phyloP scores from a whole-genome alignment of 2,797 vertebrate species.

The Enteromius fasciolatus region DNA sequence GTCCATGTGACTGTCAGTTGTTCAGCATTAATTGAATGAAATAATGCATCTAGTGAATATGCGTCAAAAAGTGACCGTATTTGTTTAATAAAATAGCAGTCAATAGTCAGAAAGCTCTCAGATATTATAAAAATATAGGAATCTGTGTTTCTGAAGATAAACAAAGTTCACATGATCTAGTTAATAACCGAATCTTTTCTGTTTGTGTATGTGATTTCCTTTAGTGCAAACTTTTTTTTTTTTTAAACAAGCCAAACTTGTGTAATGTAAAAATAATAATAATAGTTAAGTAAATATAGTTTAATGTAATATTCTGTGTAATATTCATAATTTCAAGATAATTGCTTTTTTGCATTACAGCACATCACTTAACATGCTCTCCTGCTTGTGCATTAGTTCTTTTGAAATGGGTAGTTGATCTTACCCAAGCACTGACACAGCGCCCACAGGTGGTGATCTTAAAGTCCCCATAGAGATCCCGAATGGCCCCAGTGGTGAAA shows the following conservation, averaged over 20 bases:
- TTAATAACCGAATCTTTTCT: background rate
- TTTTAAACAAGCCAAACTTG: background rate
- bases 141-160: background rate
- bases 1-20: background rate
- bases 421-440: constrained; percentile 96
- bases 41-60: background rate
- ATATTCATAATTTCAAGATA: background rate
- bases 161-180: background rate
- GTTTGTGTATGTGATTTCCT: background rate
- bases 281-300: background rate
- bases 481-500: constrained; percentile 97
- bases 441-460: constrained; percentile 96
- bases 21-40: background rate
- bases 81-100: background rate
- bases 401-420: constrained; percentile 29
- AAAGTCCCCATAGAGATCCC: constrained; percentile 97
- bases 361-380: background rate
- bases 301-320: background rate
- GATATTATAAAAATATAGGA: background rate
- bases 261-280: background rate
- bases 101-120: background rate
- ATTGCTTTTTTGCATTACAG: background rate
- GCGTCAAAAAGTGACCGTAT: too few species aligned
- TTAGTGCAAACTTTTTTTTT: background rate
- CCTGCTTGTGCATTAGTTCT: background rate